A percentile compares a stretch with the other conserved stretches of the same genome.
phyloP scores from a whole-genome alignment of 2,888 invertebrate species.

The Epicampocera succincta region DNA sequence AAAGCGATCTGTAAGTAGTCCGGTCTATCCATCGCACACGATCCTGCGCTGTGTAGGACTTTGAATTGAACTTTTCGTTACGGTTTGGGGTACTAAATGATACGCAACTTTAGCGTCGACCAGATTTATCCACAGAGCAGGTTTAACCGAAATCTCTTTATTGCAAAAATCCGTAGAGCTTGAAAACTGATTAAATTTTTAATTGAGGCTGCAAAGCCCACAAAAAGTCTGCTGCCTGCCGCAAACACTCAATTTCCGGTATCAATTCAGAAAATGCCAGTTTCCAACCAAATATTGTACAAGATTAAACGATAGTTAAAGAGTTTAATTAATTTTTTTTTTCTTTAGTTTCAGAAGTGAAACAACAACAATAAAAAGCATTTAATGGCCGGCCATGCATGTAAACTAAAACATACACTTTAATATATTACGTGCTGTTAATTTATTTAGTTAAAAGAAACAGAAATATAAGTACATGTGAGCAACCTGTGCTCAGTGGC shows the following conservation, averaged over 20 bases:
- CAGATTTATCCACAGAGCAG: too few species aligned
- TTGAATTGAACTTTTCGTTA: too few species aligned
- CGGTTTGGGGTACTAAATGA: too few species aligned
- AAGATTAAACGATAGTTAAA: conserved; percentile 4
- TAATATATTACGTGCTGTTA: conserved; percentile 57
- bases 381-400: conserved; percentile 22
- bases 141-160: too few species aligned
- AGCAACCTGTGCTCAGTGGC: conserved; percentile 33
- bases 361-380: conserved; percentile 20
- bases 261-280: conserved; percentile 23
- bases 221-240: not conserved
- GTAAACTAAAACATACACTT: conserved; percentile 52
- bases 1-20: too few species aligned
- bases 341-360: not conserved
- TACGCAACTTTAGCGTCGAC: too few species aligned
- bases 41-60: too few species aligned
- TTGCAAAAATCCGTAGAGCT: too few species aligned
- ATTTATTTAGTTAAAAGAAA: conserved; percentile 47
- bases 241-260: conserved; percentile 40
- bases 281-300: not conserved
- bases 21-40: too few species aligned
- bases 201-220: not conserved
- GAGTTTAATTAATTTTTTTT: conserved; percentile 18
- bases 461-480: not conserved
- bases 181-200: not conserved